These are phyloP conservation scores for Beroe ovata DNA, from an alignment of 37 sponge, comb jelly and placozoan species.

Conservation along the genomic window DNA sequence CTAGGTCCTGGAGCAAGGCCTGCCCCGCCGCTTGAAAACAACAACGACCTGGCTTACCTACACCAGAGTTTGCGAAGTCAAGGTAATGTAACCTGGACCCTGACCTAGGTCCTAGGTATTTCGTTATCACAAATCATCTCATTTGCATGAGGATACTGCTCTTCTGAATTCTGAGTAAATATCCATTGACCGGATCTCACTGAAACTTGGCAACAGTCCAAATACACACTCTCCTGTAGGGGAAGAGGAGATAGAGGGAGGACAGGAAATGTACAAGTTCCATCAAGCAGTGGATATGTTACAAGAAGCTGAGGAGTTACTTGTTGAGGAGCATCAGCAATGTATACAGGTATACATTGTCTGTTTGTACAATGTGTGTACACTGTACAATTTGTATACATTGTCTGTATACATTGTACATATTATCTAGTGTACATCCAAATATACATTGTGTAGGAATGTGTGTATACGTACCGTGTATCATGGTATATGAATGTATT, in stretches of 20 bases:
- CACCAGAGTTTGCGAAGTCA: constrained; percentile 59
- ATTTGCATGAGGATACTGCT: too few species aligned
- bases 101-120: too few species aligned
- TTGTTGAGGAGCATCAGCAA: constrained; percentile 81
- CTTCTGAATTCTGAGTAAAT: too few species aligned
- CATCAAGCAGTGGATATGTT: constrained; percentile 84
- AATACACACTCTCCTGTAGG: neutral
- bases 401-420: too few species aligned
- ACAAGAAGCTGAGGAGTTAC: constrained; percentile 83
- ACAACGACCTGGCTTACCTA: constrained; percentile 62
- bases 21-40: constrained; percentile 8
- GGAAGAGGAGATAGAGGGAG: constrained; percentile 69
- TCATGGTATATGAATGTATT: too few species aligned
- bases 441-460: too few species aligned
- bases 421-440: too few species aligned
- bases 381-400: neutral
- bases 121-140: too few species aligned
- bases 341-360: constrained; percentile 78
- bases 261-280: constrained; percentile 77
- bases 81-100: neutral
- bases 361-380: too few species aligned
- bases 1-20: constrained; percentile 41
- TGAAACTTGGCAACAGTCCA: too few species aligned
- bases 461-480: too few species aligned
- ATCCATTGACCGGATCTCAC: too few species aligned